These are phyloP conservation scores for Catagonus wagneri DNA, from an alignment of 2,113 vertebrate genomes.

Conservation along the genomic window DNA sequence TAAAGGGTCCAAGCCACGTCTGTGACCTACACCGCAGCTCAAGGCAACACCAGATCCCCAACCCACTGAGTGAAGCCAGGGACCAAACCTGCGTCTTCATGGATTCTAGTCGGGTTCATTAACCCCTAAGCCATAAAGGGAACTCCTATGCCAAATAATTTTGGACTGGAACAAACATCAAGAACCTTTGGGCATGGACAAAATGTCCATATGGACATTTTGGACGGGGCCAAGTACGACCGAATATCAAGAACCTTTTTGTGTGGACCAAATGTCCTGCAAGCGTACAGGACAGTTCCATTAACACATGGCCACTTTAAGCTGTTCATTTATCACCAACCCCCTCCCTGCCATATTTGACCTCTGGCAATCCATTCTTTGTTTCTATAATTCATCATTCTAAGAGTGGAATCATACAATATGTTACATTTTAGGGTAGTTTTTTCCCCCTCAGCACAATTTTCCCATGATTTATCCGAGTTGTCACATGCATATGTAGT, in stretches of 20 bases:
- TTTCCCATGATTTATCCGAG: background rate
- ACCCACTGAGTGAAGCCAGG: too few species aligned
- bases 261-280: background rate
- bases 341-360: background rate
- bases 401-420: background rate
- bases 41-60: too few species aligned
- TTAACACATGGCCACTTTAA: background rate
- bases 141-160: background rate
- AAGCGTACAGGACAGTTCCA: background rate
- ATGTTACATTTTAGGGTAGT: background rate
- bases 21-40: too few species aligned
- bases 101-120: too few species aligned
- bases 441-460: background rate
- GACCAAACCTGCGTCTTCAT: too few species aligned
- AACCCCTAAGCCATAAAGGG: too few species aligned
- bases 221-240: background rate
- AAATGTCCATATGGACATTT: background rate
- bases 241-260: background rate
- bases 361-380: background rate
- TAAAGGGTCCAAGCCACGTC: too few species aligned
- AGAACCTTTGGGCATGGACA: background rate
- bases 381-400: conserved; percentile 22
- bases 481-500: background rate
- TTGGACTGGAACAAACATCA: background rate
- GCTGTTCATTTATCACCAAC: background rate